Evolutionary conservation across 2,113 vertebrate genomes (phyloP).

Genomic region (Peromyscus maniculatus): DNA sequence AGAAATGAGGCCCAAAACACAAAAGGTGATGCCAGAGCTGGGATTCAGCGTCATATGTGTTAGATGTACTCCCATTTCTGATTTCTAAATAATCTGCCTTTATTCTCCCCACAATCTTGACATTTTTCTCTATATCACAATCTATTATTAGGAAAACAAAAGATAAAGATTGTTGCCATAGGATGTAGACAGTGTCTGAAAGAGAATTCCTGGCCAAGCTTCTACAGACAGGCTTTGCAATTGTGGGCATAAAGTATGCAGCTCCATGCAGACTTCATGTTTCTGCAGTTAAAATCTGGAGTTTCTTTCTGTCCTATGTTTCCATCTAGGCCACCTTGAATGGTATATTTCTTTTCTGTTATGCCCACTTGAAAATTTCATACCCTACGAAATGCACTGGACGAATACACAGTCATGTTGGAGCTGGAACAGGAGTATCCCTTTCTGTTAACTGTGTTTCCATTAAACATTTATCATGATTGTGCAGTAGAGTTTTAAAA

Average conservation of each 20-base stretch:
- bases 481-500: background rate
- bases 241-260: background rate
- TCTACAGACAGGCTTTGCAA: conserved; percentile 16
- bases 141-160: conserved; percentile 42
- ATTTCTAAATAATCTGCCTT: conserved; percentile 7
- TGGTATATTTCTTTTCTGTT: background rate
- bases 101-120: background rate
- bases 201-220: background rate
- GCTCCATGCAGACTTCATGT: background rate
- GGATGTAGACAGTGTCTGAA: background rate
- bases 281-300: conserved; percentile 48
- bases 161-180: conserved; percentile 24
- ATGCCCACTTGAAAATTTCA: background rate
- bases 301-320: background rate
- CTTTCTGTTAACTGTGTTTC: conserved; percentile 30
- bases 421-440: background rate
- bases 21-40: background rate
- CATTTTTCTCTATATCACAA: conserved; percentile 21
- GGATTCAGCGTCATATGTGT: background rate
- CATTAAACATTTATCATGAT: conserved; percentile 47
- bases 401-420: conserved; percentile 3
- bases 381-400: background rate
- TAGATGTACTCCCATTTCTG: background rate
- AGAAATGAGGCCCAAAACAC: background rate
- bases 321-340: background rate